These are phyloP conservation scores for Sinocyclocheilus rhinocerous DNA, from an alignment of 2,113 vertebrate species.

Conservation along the genomic window DNA sequence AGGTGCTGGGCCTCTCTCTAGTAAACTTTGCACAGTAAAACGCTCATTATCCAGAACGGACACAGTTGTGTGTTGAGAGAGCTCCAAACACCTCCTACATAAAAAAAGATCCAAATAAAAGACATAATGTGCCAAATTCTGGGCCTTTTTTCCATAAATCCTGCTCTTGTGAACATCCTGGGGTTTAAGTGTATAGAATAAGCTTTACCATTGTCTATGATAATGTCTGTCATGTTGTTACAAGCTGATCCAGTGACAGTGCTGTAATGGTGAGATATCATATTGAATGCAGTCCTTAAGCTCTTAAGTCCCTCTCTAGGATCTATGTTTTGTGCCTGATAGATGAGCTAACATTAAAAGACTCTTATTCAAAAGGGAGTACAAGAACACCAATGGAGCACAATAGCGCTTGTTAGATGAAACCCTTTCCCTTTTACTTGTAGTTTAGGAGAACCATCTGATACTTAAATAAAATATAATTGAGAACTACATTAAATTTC, in stretches of 20 bases:
- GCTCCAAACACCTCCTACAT: conserved; percentile 54
- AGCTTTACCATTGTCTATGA: background rate
- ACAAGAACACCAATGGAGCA: background rate
- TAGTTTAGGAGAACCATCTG: background rate
- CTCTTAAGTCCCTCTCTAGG: background rate
- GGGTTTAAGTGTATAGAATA: conserved; percentile 4
- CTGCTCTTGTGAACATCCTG: background rate
- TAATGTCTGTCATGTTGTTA: background rate
- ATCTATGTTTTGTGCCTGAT: background rate
- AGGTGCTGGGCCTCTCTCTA: conserved; percentile 47
- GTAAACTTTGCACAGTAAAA: conserved; percentile 51
- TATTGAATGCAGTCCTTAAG: conserved; percentile 8
- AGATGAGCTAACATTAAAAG: conserved; percentile 9
- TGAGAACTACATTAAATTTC: background rate
- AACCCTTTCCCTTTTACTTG: background rate
- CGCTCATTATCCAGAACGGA: conserved; percentile 57
- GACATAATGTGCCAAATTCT: background rate
- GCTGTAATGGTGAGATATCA: background rate
- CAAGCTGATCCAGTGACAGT: background rate
- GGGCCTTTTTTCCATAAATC: background rate
- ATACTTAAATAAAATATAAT: background rate
- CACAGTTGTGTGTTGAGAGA: conserved; percentile 44
- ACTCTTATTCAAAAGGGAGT: background rate
- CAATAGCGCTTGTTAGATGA: background rate
- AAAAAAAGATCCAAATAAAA: background rate